phyloP scores from a whole-genome alignment of 2,113 vertebrate species.

The Clarias batrachus region DNA sequence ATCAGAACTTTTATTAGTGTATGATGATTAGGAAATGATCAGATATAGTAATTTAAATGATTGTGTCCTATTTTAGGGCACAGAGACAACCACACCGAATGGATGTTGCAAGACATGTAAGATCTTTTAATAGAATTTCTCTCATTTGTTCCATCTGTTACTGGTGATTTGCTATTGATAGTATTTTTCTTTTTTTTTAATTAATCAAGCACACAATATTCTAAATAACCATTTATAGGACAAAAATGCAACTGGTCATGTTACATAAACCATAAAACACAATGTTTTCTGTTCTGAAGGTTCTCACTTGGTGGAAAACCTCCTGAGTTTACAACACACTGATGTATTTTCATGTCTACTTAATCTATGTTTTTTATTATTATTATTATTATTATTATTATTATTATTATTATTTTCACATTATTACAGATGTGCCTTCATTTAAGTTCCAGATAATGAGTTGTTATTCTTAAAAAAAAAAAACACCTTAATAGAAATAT shows the following conservation, averaged over 20 bases:
- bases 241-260: neutral
- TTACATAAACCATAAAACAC: neutral
- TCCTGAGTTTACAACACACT: neutral
- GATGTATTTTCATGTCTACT: neutral
- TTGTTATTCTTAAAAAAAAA: neutral
- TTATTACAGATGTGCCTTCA: too few relatives aligned
- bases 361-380: neutral
- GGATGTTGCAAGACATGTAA: constrained; percentile 75
- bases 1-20: neutral
- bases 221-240: neutral
- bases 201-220: neutral
- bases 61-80: constrained; percentile 64
- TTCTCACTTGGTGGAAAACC: too few relatives aligned
- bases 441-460: too few relatives aligned
- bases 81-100: constrained; percentile 57
- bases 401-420: too few relatives aligned
- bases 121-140: constrained; percentile 44
- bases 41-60: neutral
- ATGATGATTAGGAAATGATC: neutral
- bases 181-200: neutral
- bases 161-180: neutral
- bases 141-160: neutral
- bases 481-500: neutral
- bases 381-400: too few relatives aligned
- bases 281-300: neutral